Evolutionary conservation across 2,888 invertebrate genomes (phyloP), one percentile per base, ranked within the genome.

Genomic region (Steinernema scapterisci): DNA sequence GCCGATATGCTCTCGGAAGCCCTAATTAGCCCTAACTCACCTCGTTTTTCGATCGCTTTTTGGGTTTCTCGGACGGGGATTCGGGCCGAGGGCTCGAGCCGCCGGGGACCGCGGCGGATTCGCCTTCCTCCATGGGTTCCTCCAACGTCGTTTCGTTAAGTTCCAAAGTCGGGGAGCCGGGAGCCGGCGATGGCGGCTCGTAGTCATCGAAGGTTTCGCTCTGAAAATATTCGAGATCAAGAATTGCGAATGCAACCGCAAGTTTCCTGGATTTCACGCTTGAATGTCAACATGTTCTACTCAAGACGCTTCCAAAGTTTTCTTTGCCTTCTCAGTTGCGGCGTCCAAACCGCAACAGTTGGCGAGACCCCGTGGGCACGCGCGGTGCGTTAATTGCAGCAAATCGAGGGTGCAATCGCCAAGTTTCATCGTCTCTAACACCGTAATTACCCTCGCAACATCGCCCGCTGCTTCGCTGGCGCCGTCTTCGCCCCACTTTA

Each of bases 21-120:
- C 63, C 63, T 54, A 54, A 54, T 63, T 63, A 13, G 16, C 31
- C 27, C 31, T 31, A 31, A 63, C 63, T 63, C 38, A 63, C 63
- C 63, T 54, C 72, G 52, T 23, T 23, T 27, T 52, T 72, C 38
- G 72, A 52, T 46, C 51, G 23, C 27, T 31, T 51, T 19, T 72
- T 72, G 31, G 51, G 51, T 27, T 72, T 51, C 43, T 72, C 51
- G 72, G 52, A 13, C 21, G 51, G 46, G 16, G 52, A 48, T 46
- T 72, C 52, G 51, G 43, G 25, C 16, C 72, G 51, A 16, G 72
- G 48, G 25, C 72, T 72, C 72, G n/a, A 51, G 21, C 27, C 63
- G 11, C 16, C 38, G 16, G 63, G 31, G 16, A 31, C 63, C 38
- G 21, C 9, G 7, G 1, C 27, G 16, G n/a, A n/a, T n/a, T n/a